Conservation (phyloP, 1,140 invertebrate species). For the Archegozetes longisetosus region DNA sequence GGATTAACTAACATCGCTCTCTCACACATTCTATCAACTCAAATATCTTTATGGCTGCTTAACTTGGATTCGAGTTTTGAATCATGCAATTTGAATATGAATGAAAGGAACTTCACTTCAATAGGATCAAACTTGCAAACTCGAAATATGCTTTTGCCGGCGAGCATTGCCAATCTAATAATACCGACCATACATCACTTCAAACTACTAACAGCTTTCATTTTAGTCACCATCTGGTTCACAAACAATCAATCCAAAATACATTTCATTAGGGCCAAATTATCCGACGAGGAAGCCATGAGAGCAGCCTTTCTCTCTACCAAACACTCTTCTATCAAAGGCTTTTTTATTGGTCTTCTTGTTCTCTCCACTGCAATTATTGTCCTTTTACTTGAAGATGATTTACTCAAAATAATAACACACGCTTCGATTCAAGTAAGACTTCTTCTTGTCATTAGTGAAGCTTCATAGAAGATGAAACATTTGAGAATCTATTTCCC, state of each 20-base stretch:
- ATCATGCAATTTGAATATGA: neutral
- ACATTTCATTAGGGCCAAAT: slow-evolving; percentile 1
- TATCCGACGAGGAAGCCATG: slow-evolving; percentile 5
- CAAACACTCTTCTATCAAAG: slow-evolving; percentile 37
- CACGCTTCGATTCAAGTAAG: slow-evolving; percentile 14
- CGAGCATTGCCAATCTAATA: slow-evolving; percentile 8
- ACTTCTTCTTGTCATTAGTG: neutral
- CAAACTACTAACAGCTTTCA: slow-evolving; percentile 15
- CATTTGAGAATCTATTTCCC: neutral
- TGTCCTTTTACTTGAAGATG: slow-evolving; percentile 29
- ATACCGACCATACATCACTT: slow-evolving; percentile 14
- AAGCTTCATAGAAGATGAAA: too few species aligned
- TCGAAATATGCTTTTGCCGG: neutral
- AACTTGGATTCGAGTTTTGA: neutral
- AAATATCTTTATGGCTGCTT: slow-evolving; percentile 16
- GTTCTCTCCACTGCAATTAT: slow-evolving; percentile 41
- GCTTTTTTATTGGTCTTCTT: slow-evolving; percentile 42
- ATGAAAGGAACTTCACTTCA: neutral
- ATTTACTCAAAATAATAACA: neutral
- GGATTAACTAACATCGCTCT: slow-evolving; percentile 15
- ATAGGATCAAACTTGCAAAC: neutral
- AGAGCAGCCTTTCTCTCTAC: neutral
- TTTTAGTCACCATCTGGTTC: slow-evolving; percentile 19
- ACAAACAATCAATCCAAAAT: slow-evolving; percentile 13
- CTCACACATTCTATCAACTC: slow-evolving; percentile 16